Evolutionary conservation across 64 coral and sea anemone species (phyloP).

Genomic region (Trachythela sp.): DNA sequence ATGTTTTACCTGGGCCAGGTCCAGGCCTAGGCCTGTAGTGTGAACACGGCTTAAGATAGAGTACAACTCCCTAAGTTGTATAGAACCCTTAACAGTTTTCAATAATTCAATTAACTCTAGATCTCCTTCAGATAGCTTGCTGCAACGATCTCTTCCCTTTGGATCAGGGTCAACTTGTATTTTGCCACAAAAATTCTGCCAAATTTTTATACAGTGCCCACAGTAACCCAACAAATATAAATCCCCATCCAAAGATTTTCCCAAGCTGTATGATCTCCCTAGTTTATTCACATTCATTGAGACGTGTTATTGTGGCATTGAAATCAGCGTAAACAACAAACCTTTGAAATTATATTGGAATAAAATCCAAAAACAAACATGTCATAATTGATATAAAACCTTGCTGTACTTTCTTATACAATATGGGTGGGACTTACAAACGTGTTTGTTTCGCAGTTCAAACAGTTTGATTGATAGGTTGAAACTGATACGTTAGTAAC

Average conservation of each 20-base stretch:
- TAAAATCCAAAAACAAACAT: not conserved
- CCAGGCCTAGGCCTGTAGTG: not conserved
- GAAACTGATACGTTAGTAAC: not conserved
- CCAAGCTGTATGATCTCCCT: not conserved
- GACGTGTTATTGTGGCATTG: not conserved
- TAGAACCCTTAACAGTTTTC: not conserved
- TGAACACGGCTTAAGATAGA: not conserved
- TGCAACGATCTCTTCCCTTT: conserved; percentile 27
- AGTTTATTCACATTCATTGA: conserved; percentile 27
- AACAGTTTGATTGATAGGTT: not conserved
- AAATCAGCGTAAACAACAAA: not conserved
- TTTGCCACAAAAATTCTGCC: conserved; percentile 7
- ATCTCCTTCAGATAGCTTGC: conserved; percentile 37
- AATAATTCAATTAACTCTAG: conserved; percentile 25
- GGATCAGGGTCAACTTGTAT: not conserved
- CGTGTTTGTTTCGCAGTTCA: not conserved
- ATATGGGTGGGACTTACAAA: not conserved
- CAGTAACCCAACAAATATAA: not conserved
- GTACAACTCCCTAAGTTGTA: conserved; percentile 24
- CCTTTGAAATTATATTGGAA: not conserved
- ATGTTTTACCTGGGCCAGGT: not conserved
- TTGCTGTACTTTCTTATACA: not conserved
- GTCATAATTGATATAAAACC: not conserved
- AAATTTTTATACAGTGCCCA: conserved; percentile 42
- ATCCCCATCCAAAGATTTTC: conserved; percentile 27